Base-by-base conservation (phyloP, 2,797 vertebrate genomes). In the Anabas testudineus region DNA sequence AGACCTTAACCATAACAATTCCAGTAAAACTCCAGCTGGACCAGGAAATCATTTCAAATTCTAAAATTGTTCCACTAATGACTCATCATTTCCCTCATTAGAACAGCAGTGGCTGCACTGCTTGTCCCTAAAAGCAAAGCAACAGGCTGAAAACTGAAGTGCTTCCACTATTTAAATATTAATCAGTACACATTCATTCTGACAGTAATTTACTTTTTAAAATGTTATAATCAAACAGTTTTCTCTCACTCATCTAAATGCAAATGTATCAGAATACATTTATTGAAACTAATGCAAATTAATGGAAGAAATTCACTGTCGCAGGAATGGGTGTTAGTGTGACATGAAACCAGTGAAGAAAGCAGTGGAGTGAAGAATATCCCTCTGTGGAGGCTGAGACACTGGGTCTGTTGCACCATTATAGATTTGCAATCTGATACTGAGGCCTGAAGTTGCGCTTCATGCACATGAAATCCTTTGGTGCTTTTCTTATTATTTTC, bases 351-450 rank as follows among this genome's bases (percentile, higher is more conserved):
- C 10, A 62, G 0, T 28, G 12, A 1, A 16, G 47, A 52, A 54
- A 59, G 30, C 22, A 51, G 56, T 66, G n/a, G 48, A 22, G 39
- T 52, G 24, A 36, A 56, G 41, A 49, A 21, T 18, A 24, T 70
- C 47, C 24, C 32, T 67, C 56, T 32, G 48, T 57, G 54, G 49
- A 63, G 48, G 36, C 37, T 14, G 13, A 34, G n/a, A 72, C 37
- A 71, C 6, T 0, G 36, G 36, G 61, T 74, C 46, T 63, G 48
- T 48, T 67, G 19, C 32, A 69, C 43, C 42, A 30, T 49, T 48
- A 73, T 67, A 45, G 52, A 76, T 78, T 39, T 73, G 67, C 16
- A 60, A 74, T 43, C n/a, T 57, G 67, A 77, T 48, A 59, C 48
- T 69, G 39, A 49, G 26, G 22, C 15, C 19, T 26, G 39, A 10